phyloP scores from a whole-genome alignment of 2,888 invertebrate genomes.

The Ischnura elegans region DNA sequence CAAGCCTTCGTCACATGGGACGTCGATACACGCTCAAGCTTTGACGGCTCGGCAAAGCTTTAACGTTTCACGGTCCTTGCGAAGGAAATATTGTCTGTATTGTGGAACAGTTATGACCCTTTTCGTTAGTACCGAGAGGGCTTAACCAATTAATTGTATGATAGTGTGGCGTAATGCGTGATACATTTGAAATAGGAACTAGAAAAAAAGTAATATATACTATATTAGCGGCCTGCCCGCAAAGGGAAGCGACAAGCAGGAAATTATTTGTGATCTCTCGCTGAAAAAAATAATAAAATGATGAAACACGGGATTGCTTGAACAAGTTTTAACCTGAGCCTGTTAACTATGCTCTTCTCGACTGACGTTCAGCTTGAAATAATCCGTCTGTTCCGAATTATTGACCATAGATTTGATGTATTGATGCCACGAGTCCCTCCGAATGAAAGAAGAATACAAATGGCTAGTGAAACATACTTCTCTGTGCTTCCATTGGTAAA shows the following conservation, averaged over 20 bases:
- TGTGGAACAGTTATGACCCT: not conserved
- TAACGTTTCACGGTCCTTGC: too few species aligned
- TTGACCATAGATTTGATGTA: not conserved
- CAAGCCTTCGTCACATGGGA: too few species aligned
- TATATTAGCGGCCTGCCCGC: not conserved
- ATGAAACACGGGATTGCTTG: not conserved
- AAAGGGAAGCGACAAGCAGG: not conserved
- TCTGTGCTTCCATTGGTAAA: conserved; percentile 35
- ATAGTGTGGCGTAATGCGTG: not conserved
- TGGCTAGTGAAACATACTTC: conserved; percentile 19
- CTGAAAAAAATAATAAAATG: not conserved
- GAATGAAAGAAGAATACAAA: not conserved
- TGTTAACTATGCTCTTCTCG: not conserved
- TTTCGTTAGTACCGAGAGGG: not conserved
- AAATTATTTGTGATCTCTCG: not conserved
- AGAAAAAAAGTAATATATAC: not conserved
- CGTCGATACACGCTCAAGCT: too few species aligned
- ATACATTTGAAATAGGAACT: not conserved
- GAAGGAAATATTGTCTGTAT: not conserved
- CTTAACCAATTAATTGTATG: not conserved
- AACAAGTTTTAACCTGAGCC: conserved; percentile 6
- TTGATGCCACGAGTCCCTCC: conserved; percentile 17
- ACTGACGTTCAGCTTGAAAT: conserved; percentile 3
- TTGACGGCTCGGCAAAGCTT: too few species aligned
- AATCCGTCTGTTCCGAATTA: conserved; percentile 31